Conservation (phyloP, 2,797 vertebrate species). For the Fratercula arctica region DNA sequence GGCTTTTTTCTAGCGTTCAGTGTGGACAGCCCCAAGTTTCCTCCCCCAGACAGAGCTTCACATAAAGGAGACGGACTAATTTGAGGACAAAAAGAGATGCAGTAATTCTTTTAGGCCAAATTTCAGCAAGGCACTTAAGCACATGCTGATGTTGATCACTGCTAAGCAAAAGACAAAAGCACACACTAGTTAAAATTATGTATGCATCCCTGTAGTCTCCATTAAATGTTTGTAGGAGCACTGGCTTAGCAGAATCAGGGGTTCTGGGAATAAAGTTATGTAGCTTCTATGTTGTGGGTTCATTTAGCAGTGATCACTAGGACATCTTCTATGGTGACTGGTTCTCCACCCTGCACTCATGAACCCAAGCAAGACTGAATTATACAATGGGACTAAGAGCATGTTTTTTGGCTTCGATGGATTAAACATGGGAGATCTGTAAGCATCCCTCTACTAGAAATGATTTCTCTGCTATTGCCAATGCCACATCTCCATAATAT, state of each 20-base stretch:
- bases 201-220: background rate
- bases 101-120: background rate
- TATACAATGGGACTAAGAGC: background rate
- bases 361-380: background rate
- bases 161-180: constrained; percentile 12
- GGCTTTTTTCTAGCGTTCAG: constrained; percentile 18
- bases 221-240: background rate
- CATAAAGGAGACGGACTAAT: background rate
- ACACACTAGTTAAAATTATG: background rate
- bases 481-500: background rate
- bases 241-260: background rate
- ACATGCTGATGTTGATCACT: background rate
- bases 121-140: constrained; percentile 48
- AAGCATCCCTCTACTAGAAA: background rate
- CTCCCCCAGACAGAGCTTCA: background rate
- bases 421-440: background rate
- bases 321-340: background rate
- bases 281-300: background rate
- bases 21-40: constrained; percentile 23
- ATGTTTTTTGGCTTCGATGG: background rate
- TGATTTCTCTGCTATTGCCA: background rate
- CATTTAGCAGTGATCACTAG: accelerated
- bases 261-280: background rate
- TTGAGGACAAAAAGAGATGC: background rate
- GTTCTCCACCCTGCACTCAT: background rate